These are phyloP conservation scores for Varroa destructor DNA, from an alignment of 1,140 invertebrate genomes.

Conservation along the genomic window DNA sequence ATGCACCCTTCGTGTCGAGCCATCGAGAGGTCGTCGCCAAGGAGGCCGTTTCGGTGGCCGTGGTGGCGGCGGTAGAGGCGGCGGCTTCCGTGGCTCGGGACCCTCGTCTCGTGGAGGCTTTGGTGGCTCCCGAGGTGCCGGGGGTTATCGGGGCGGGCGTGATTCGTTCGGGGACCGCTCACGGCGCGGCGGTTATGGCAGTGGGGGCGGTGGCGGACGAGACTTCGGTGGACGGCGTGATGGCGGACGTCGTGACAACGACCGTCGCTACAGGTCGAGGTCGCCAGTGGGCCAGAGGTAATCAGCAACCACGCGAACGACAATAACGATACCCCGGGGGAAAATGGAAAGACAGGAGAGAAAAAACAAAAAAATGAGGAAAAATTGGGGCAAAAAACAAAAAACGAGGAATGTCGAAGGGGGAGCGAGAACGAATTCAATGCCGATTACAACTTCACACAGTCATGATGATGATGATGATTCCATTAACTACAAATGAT, in stretches of 20 bases:
- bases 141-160: conserved; percentile 31
- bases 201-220: conserved; percentile 31
- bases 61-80: conserved; percentile 26
- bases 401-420: background rate
- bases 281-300: conserved; percentile 27
- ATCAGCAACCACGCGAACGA: conserved; percentile 12
- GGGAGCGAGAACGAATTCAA: too few relatives aligned
- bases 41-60: conserved; percentile 32
- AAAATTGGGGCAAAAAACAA: background rate
- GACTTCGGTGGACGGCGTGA: conserved; percentile 17
- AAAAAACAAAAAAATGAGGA: background rate
- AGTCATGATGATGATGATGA: too few relatives aligned
- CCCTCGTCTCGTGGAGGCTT: conserved; percentile 28
- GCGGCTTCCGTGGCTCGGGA: conserved; percentile 2
- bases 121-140: conserved; percentile 28
- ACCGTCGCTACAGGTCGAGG: conserved; percentile 26
- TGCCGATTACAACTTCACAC: too few relatives aligned
- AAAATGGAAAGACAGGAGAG: background rate
- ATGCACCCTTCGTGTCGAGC: conserved; percentile 35
- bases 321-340: background rate
- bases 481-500: too few relatives aligned
- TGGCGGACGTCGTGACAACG: conserved; percentile 21
- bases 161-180: conserved; percentile 23
- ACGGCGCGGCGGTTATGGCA: conserved; percentile 30
- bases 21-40: conserved; percentile 33